Conservation (phyloP, 1,140 invertebrate genomes). For the Drosophila bocki region DNA sequence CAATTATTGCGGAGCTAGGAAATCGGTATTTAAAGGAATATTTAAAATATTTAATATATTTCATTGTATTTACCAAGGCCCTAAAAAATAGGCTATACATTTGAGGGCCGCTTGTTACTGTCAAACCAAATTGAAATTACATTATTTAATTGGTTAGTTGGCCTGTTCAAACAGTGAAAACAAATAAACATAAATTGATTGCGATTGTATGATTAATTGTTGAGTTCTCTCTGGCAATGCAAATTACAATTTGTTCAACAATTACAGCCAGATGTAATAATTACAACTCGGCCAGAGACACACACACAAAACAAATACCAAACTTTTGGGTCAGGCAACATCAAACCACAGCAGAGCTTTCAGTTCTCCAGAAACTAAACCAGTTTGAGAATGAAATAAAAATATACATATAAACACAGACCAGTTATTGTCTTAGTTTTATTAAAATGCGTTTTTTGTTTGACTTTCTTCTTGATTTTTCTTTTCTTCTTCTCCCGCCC, state of each 20-base stretch:
- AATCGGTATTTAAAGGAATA: no score
- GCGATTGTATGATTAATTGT: constrained; percentile 39
- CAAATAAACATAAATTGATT: constrained; percentile 40
- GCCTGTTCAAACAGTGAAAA: constrained; percentile 3
- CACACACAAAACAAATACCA: background rate
- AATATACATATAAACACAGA: constrained; percentile 14
- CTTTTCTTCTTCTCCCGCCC: background rate
- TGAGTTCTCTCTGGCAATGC: background rate
- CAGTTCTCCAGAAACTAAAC: background rate
- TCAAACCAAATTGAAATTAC: constrained; percentile 30
- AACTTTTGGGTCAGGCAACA: constrained; percentile 6
- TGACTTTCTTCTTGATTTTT: background rate
- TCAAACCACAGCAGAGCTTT: constrained; percentile 32
- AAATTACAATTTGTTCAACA: constrained; percentile 36
- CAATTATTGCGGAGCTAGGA: background rate
- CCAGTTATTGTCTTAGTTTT: constrained; percentile 72
- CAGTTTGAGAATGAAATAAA: background rate
- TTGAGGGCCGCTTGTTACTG: background rate
- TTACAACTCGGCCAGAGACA: constrained; percentile 4
- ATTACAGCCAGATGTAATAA: constrained; percentile 16
- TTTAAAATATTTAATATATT: background rate
- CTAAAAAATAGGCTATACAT: background rate
- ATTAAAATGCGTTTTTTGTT: constrained; percentile 75
- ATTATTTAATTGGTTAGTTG: constrained; percentile 44
- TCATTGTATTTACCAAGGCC: background rate